Percentiles rank a stretch among this genome's conserved stretches.
Conservation (phyloP, 2,797 vertebrate genomes). For the Eulemur coronatus region DNA sequence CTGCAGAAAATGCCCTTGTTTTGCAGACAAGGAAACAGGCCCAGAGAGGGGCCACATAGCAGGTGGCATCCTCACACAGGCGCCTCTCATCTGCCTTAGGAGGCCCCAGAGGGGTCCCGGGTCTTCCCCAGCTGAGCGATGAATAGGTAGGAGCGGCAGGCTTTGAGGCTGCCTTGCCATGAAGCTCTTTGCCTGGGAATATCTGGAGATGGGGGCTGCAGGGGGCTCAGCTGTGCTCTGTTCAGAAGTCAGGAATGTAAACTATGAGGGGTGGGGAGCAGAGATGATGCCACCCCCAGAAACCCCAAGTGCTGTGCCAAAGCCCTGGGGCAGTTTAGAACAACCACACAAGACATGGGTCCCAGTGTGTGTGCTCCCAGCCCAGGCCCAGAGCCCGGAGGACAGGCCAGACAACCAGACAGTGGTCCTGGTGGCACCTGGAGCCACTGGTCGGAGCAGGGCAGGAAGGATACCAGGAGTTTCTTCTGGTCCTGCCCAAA, state of each 20-base stretch:
- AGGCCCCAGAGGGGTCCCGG: background rate
- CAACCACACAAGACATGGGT: background rate
- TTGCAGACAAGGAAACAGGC: background rate
- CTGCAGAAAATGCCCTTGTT: background rate
- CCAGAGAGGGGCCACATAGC: background rate
- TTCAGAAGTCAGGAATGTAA: constrained; percentile 70
- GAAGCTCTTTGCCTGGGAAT: background rate
- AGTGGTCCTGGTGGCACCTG: background rate
- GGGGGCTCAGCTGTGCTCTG: constrained; percentile 57
- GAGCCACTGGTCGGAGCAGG: background rate
- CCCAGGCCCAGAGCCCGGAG: background rate
- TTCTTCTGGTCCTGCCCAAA: constrained; percentile 10
- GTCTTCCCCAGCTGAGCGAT: background rate
- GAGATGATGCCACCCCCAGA: constrained; percentile 13
- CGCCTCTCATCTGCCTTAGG: background rate
- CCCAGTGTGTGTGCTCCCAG: background rate
- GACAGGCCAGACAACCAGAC: background rate
- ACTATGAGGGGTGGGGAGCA: constrained; percentile 22
- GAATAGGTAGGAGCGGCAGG: background rate
- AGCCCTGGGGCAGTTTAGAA: background rate
- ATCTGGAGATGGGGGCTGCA: background rate
- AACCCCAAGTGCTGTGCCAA: background rate
- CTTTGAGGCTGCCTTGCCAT: background rate
- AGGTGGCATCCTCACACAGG: background rate
- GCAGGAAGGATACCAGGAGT: constrained; percentile 2